Evolutionary conservation across 2,888 invertebrate genomes (phyloP), one percentile per base, ranked within the genome.

Genomic region (Caenorhabditis sp.): DNA sequence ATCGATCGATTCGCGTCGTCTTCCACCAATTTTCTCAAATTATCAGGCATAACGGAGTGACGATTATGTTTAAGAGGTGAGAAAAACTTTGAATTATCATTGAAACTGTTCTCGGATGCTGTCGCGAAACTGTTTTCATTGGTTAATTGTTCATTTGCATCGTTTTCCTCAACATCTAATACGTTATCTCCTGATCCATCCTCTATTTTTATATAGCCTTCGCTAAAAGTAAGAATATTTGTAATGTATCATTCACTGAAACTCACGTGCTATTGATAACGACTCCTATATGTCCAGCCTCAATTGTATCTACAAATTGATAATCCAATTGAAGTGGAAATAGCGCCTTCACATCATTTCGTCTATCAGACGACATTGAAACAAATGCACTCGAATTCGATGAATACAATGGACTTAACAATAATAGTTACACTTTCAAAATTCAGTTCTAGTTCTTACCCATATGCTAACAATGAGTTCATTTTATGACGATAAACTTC

Each of bases 261-360:
- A 63, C 73, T 60, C 14, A 74, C 73, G 65, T 8, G 26, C 70
- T 70, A 57, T 75, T 75, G 38, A 75, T 75, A 5, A 75, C 63
- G 21, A 54, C 64, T 53, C 70, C 75, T 10, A 75, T 75, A 38
- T 70, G 75, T 21, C 56, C 75, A 2, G 75, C 70, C 50, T 75
- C 75, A 1, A 64, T 62, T 17, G 66, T 66, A 31, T 64, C 67
- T 1, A 75, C 70, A 27, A 70, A 75, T 52, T 70, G 70, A 26
- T 75, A 75, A 59, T 75, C 75, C 26, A 68, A 75, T 26, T 65
- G 75, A 25, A 75, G 43, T 26, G 75, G 75, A 26, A 75, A 75
- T 2, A 75, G 43, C 0, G 65, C 43, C 49, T 68, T 68, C 54
- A 66, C 50, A 31, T 74, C 69, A 1, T 66, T 50, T 26, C 69